Evolutionary conservation across 2,113 vertebrate species (phyloP).

Genomic region (Labrus mixtus): DNA sequence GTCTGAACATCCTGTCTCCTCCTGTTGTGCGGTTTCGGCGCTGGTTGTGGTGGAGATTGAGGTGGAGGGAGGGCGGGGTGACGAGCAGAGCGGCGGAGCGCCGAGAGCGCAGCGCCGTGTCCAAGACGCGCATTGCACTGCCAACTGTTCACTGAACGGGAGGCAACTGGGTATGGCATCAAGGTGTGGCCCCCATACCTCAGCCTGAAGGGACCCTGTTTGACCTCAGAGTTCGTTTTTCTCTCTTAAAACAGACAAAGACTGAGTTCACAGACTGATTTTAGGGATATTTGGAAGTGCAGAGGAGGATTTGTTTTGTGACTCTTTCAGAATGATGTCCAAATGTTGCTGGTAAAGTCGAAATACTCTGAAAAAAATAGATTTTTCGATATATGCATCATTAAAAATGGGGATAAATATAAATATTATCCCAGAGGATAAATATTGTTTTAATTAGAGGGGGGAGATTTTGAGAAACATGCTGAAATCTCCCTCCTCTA

Average conservation of each 20-base stretch:
- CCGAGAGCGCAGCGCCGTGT: slow-evolving; percentile 75
- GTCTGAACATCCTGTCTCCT: slow-evolving; percentile 21
- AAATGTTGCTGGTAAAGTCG: too few species aligned
- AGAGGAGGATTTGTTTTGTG: background rate
- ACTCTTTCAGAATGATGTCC: background rate
- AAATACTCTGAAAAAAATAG: too few species aligned
- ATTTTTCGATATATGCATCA: too few species aligned
- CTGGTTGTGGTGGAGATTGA: slow-evolving; percentile 35
- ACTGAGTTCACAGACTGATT: background rate
- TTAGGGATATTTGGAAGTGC: background rate
- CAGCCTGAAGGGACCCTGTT: background rate
- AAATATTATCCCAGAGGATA: too few species aligned
- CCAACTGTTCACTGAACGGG: slow-evolving; percentile 6
- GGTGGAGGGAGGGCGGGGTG: slow-evolving; percentile 41
- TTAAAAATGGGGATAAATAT: too few species aligned
- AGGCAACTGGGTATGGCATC: slow-evolving; percentile 34
- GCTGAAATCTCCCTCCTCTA: too few species aligned
- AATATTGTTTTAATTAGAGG: background rate
- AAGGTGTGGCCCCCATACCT: slow-evolving; percentile 37
- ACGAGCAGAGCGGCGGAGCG: slow-evolving; percentile 50
- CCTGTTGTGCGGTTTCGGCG: background rate
- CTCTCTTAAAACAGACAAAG: background rate
- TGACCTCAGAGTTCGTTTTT: background rate
- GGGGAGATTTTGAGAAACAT: too few species aligned
- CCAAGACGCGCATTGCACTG: slow-evolving; percentile 75